Evolutionary conservation across 2,888 invertebrate genomes (phyloP), one percentile per base, ranked within the genome.

Genomic region (Trypoxylon attenuatum): DNA sequence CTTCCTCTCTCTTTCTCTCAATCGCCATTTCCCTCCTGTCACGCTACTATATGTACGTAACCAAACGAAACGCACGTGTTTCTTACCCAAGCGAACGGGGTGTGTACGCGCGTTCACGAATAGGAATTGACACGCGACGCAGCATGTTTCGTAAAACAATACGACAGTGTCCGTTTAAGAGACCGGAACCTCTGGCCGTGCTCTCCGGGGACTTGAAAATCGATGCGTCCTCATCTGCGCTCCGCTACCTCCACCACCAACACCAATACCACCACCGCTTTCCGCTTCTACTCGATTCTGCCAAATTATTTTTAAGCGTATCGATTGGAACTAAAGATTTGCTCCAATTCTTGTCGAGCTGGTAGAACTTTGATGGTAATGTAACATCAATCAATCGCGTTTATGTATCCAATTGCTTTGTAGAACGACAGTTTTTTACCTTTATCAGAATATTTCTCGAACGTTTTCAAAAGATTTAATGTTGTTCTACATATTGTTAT

Each of bases 51-150:
- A n/a, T n/a, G 13, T 16, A 13, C 60, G 49, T 23, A 66, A 53
- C 69, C 64, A 69, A 69, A 69, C 69, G 60, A 57, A 52, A 57
- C 62, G 62, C 73, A 70, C 70, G 73, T 73, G 72, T 68, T 57
- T 62, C 50, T 50, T 23, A 22, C 41, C 16, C 23, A 18, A 29
- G 46, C n/a, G n/a, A n/a, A n/a, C 23, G 15, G 38, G n/a, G 27
- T 43, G 33, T 42, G 19, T 25, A 52, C 60, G 41, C 52, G 25
- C 43, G 42, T 56, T 45, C 46, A 22, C 33, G n/a, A n/a, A n/a
- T n/a, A n/a, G n/a, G 49, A 29, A 68, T 66, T 47, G 61, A 51
- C 46, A 45, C 50, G 46, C 57, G 41, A 49, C 45, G 16, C 18
- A 49, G 39, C 54, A 18, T 21, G 53, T 38, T 53, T 54, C 38